Evolutionary conservation across 2,797 vertebrate species (phyloP).

Genomic region (Chelmon rostratus): DNA sequence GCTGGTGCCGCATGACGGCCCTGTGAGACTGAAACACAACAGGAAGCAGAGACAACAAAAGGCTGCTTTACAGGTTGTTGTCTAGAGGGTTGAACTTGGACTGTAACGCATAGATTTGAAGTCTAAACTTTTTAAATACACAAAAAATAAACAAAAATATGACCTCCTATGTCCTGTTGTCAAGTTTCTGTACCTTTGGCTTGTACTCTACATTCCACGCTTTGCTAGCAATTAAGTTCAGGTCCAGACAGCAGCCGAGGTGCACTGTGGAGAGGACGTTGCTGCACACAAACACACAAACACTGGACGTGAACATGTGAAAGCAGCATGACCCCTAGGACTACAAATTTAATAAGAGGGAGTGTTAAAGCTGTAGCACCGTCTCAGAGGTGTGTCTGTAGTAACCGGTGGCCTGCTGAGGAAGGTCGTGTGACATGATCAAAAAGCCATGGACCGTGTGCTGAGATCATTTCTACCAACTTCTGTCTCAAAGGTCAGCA

Average conservation of each 20-base stretch:
- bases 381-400: too few species aligned
- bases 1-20: slow-evolving; percentile 92
- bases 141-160: too few species aligned
- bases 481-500: too few species aligned
- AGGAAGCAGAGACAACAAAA: too few species aligned
- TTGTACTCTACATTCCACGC: slow-evolving; percentile 93
- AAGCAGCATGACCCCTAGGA: neutral
- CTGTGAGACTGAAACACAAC: neutral
- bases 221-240: slow-evolving; percentile 90
- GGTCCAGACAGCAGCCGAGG: slow-evolving; percentile 90
- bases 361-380: neutral
- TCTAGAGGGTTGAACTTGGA: neutral
- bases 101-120: too few species aligned
- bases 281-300: slow-evolving; percentile 75
- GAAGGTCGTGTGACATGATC: too few species aligned
- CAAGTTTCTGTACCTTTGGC: slow-evolving; percentile 84
- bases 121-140: too few species aligned
- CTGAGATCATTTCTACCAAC: neutral
- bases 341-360: neutral
- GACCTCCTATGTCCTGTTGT: too few species aligned
- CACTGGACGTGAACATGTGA: neutral
- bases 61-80: too few species aligned
- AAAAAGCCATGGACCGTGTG: neutral
- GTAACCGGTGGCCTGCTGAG: neutral
- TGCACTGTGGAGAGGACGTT: slow-evolving; percentile 92